Evolutionary conservation across 92 coral and sea anemone genomes (phyloP).

Genomic region (Paramuricea clavata): DNA sequence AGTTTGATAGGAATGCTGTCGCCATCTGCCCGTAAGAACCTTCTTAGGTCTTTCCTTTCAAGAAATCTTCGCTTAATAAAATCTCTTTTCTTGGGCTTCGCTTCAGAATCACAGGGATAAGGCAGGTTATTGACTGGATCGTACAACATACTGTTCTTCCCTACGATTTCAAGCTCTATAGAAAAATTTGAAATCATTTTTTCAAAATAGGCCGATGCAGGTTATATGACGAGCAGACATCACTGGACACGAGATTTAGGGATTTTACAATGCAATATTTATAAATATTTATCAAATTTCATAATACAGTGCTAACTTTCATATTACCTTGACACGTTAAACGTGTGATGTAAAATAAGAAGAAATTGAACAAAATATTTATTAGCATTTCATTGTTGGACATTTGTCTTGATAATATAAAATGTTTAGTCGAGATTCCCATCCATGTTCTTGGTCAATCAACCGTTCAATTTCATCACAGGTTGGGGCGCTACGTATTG

Average conservation of each 20-base stretch:
- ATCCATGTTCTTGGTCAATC: background rate
- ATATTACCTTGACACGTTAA: background rate
- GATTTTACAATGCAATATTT: too few species aligned
- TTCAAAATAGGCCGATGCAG: too few species aligned
- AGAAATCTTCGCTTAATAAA: background rate
- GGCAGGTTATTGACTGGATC: slow-evolving; percentile 47
- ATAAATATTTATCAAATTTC: too few species aligned
- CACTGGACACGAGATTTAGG: too few species aligned
- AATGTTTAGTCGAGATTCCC: background rate
- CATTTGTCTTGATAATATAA: background rate
- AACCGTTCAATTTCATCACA: background rate
- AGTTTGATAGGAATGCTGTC: slow-evolving; percentile 32
- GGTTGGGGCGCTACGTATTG: too few species aligned
- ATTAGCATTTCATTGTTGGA: background rate
- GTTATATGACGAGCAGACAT: too few species aligned
- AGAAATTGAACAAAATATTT: background rate
- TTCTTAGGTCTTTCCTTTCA: background rate
- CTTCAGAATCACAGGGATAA: slow-evolving; percentile 38
- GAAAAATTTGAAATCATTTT: too few species aligned
- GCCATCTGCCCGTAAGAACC: slow-evolving; percentile 24
- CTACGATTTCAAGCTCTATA: slow-evolving; percentile 36
- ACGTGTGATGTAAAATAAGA: background rate
- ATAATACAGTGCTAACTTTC: too few species aligned
- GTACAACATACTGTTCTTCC: slow-evolving; percentile 39
- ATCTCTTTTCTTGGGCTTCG: slow-evolving; percentile 2